Conservation (phyloP, 1,140 invertebrate genomes). For the Tribolium madens region DNA sequence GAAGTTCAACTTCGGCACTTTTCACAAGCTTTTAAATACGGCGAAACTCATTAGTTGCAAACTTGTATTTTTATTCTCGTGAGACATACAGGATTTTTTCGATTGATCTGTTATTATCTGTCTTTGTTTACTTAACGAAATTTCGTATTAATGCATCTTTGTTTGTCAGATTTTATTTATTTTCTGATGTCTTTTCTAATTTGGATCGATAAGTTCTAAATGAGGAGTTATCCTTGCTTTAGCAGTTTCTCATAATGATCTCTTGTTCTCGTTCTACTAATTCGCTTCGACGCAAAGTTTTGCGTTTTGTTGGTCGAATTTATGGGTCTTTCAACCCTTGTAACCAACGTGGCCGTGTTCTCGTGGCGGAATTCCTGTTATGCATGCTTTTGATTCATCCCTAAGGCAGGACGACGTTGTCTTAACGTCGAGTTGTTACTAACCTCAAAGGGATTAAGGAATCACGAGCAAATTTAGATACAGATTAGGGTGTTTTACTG, state of each 20-base stretch:
- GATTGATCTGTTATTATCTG: no score
- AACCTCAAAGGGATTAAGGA: slow-evolving; percentile 33
- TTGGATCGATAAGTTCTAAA: no score
- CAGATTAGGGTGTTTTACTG: slow-evolving; percentile 8
- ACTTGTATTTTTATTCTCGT: no score
- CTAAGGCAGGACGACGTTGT: slow-evolving; percentile 1
- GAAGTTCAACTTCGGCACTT: neutral
- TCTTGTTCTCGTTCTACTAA: neutral
- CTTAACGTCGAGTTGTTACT: slow-evolving; percentile 2
- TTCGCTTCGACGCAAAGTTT: no score
- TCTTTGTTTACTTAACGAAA: no score
- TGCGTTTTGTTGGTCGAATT: slow-evolving; percentile 24
- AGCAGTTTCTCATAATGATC: slow-evolving; percentile 2
- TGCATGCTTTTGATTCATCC: slow-evolving; percentile 38
- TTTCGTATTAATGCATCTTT: no score
- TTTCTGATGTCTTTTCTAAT: no score
- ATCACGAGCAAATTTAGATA: slow-evolving; percentile 27
- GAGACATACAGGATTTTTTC: no score
- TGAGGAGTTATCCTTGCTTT: neutral
- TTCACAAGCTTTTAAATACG: neutral
- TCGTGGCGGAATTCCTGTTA: slow-evolving; percentile 29
- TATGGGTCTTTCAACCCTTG: slow-evolving; percentile 14
- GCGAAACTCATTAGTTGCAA: neutral
- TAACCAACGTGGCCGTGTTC: slow-evolving; percentile 10
- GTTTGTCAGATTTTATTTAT: no score